These are phyloP conservation scores for Erethizon dorsatum DNA, from an alignment of 2,797 vertebrate genomes.

Conservation along the genomic window DNA sequence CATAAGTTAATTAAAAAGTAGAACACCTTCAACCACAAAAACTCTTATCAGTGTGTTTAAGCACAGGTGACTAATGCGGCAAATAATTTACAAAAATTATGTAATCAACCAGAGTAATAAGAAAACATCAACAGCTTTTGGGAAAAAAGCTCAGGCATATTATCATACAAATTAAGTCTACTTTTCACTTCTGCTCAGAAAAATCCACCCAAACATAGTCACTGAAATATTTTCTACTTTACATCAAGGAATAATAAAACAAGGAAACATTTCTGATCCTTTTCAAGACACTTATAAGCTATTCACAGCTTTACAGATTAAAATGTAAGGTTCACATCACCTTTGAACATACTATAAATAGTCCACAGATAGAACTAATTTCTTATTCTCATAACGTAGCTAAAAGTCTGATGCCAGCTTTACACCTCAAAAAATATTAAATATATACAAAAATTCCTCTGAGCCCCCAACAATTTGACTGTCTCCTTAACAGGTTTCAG, in stretches of 20 bases:
- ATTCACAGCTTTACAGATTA: slow-evolving; percentile 31
- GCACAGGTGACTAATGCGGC: background rate
- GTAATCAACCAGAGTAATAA: background rate
- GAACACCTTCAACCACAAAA: slow-evolving; percentile 16
- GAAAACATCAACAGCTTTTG: background rate
- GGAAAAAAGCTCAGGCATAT: slow-evolving; percentile 26
- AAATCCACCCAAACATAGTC: background rate
- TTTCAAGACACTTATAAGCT: background rate
- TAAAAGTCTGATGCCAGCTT: background rate
- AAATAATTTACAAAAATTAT: slow-evolving; percentile 39
- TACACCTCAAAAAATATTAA: slow-evolving; percentile 50
- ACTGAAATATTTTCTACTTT: slow-evolving; percentile 28
- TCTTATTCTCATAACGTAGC: background rate
- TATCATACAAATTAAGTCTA: slow-evolving; percentile 46
- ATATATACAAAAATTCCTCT: slow-evolving; percentile 38
- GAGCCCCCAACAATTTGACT: background rate
- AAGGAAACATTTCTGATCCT: slow-evolving; percentile 24
- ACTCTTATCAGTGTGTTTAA: slow-evolving; percentile 49
- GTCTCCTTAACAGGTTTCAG: background rate
- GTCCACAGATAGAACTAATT: background rate
- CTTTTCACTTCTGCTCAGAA: slow-evolving; percentile 59
- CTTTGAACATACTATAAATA: background rate
- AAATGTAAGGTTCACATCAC: slow-evolving; percentile 18
- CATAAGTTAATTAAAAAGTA: slow-evolving; percentile 37
- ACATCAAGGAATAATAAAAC: slow-evolving; percentile 8